Conservation (phyloP, 2,888 invertebrate species). For the Philereme vetulata region DNA sequence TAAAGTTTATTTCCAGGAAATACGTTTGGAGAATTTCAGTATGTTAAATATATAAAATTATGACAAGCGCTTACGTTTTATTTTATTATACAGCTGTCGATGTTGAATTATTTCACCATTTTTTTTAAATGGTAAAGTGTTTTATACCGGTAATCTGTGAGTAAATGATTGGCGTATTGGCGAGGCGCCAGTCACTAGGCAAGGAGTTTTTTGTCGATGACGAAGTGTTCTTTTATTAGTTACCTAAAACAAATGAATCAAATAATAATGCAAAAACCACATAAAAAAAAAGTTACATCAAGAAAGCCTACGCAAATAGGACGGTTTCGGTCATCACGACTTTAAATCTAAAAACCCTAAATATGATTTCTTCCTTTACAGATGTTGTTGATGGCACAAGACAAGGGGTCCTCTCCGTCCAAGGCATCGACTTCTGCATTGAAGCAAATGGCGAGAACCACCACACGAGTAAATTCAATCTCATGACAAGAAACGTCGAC, state of each 20-base stretch:
- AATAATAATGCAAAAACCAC: too few species aligned
- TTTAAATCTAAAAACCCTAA: background rate
- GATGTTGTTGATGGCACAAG: conserved; percentile 77
- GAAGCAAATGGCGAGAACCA: conserved; percentile 90
- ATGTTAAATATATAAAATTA: background rate
- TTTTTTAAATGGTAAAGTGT: conserved; percentile 1
- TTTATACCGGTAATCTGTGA: background rate
- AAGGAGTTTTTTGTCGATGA: conserved; percentile 49
- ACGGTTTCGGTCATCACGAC: background rate
- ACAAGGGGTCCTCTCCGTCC: conserved; percentile 86
- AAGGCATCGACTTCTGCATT: conserved; percentile 89
- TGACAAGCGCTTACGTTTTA: background rate
- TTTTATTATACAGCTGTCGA: background rate
- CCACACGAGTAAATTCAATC: conserved; percentile 90
- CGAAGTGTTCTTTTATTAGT: conserved; percentile 29
- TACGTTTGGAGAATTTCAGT: too few species aligned
- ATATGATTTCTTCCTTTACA: conserved; percentile 41
- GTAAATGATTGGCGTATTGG: conserved; percentile 48
- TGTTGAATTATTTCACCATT: conserved; percentile 2
- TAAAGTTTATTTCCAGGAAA: background rate
- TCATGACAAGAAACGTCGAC: conserved; percentile 85
- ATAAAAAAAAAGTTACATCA: background rate
- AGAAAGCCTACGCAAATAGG: background rate
- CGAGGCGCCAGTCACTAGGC: conserved; percentile 46
- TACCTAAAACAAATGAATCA: background rate